phyloP scores from a whole-genome alignment of 2,113 vertebrate genomes.

The Empidonax traillii region DNA sequence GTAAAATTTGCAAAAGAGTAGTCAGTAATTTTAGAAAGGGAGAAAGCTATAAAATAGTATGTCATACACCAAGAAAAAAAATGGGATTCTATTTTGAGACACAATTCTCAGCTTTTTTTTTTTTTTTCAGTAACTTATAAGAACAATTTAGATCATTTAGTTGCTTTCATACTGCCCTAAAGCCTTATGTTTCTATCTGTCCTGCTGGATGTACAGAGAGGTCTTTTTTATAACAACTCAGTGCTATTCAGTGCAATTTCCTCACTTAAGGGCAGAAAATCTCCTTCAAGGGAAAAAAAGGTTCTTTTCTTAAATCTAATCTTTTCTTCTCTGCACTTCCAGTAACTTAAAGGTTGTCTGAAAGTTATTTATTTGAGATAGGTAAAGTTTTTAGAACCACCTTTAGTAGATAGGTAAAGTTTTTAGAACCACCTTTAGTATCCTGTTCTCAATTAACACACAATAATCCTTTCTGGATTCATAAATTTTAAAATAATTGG shows the following conservation, averaged over 20 bases:
- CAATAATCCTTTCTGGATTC: neutral
- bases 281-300: neutral
- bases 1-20: neutral
- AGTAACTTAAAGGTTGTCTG: neutral
- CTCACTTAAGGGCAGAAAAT: slow-evolving; percentile 14
- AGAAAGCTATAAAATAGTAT: neutral
- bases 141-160: neutral
- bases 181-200: neutral
- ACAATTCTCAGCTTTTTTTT: neutral
- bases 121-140: neutral
- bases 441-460: fast-evolving
- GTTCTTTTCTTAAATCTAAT: neutral
- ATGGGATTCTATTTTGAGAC: neutral
- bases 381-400: neutral
- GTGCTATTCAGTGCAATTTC: neutral
- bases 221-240: neutral
- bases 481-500: neutral
- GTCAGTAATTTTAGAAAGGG: neutral
- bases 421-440: neutral
- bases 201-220: neutral
- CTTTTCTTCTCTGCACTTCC: neutral
- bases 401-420: neutral
- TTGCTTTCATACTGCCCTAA: neutral
- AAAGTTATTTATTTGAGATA: neutral
- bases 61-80: neutral